A percentile compares a stretch with the other conserved stretches of the same genome.
Conservation (phyloP, 1,140 invertebrate genomes). For the Hyles euphorbiae region DNA sequence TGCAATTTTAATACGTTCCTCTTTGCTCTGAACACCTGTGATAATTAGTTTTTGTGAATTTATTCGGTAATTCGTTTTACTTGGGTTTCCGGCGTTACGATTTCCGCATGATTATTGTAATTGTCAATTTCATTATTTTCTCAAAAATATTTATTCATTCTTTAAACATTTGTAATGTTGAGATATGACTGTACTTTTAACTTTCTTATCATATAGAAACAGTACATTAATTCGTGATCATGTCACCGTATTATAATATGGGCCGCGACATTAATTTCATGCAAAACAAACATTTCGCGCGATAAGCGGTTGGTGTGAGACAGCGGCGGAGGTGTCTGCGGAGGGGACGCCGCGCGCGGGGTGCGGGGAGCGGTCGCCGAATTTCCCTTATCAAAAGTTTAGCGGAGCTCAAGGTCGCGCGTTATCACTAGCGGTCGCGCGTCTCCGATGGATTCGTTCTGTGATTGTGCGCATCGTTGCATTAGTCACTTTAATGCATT, state of each 20-base stretch:
- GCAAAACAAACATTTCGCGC: slow-evolving; percentile 50
- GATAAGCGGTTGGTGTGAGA: slow-evolving; percentile 44
- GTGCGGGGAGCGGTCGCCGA: slow-evolving; percentile 34
- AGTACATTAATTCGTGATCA: slow-evolving; percentile 45
- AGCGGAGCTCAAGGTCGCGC: slow-evolving; percentile 56
- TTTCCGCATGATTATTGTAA: too few species aligned
- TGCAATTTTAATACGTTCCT: neutral
- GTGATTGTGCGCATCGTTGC: slow-evolving; percentile 36
- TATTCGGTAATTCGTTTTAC: neutral
- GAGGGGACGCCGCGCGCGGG: slow-evolving; percentile 20
- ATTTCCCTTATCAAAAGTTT: slow-evolving; percentile 64
- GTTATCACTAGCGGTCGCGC: slow-evolving; percentile 52
- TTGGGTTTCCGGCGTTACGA: slow-evolving; percentile 1
- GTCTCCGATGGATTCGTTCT: slow-evolving; percentile 53
- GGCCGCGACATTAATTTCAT: slow-evolving; percentile 51
- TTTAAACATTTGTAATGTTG: too few species aligned
- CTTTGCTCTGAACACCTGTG: neutral
- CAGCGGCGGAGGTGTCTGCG: slow-evolving; percentile 3
- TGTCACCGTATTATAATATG: slow-evolving; percentile 45
- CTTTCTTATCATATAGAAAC: slow-evolving; percentile 24
- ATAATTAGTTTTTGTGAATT: neutral
- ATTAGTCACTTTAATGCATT: slow-evolving; percentile 15
- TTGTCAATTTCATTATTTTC: too few species aligned
- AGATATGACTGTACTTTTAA: neutral
- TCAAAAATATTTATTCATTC: too few species aligned